Base-by-base conservation (phyloP, 2,113 vertebrate species). In the Casuarius casuarius region DNA sequence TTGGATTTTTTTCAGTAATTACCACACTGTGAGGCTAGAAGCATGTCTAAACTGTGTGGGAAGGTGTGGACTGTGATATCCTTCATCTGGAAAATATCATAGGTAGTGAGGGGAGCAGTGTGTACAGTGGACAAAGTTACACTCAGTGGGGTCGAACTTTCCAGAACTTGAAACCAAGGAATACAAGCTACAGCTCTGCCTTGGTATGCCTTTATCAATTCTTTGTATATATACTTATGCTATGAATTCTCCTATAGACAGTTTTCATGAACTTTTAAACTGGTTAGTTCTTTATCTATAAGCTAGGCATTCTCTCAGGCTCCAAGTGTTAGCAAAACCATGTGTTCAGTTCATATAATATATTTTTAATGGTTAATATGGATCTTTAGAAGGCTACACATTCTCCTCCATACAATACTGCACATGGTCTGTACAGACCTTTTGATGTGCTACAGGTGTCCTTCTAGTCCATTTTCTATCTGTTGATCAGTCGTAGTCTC, bases 251-350 rank as follows among this genome's bases (percentile, higher is more conserved):
- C 5, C 59, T 49, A 82, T 1, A 73, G 21, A 56, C 18, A 33
- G 51, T 33, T 83, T 51, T 75, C 5, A 40, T 15, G n/a, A 79
- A 68, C 23, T 61, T 89, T 74, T 59, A 90, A 52, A 31, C 5
- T 20, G 42, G 3, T 75, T 56, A 75, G 28, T 61, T 56, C 35
- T 72, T 81, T 46, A 23, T 7, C 19, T 29, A 8, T 31, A 20
- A 67, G 1, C 8, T 40, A 38, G 18, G 29, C 38, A 25, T 38
- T 19, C 10, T 59, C n/a, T 67, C 52, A 84, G 46, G 22, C 33
- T 42, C 18, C n/a, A 63, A n/a, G 19, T 26, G 67, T 6, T 8
- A 17, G 3, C 0, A 0, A 3, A 87, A 49, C 20, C 7, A 12
- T 12, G 23, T 10, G 6, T 46, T 87, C 56, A 21, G 33, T 63